phyloP scores from a whole-genome alignment of 2,797 vertebrate species.

The Ptychadena robeensis region DNA sequence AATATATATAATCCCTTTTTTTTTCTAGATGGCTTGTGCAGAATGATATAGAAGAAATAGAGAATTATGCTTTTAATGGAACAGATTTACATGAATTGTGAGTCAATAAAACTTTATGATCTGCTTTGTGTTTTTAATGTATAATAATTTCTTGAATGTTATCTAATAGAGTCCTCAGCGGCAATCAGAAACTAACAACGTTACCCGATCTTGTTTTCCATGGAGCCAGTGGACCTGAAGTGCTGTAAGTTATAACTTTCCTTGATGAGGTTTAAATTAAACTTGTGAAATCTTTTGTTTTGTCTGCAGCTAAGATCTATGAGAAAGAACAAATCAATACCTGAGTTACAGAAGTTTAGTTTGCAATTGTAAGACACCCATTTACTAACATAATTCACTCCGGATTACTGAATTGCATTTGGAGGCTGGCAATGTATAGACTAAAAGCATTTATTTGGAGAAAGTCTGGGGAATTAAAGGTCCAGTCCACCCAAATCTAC shows the following conservation, averaged over 20 bases:
- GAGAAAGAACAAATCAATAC: constrained; percentile 75
- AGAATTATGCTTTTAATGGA: constrained; percentile 79
- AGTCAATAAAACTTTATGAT: constrained; percentile 65
- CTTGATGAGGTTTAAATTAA: constrained; percentile 42
- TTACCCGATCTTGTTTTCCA: constrained; percentile 77
- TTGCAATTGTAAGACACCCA: constrained; percentile 10
- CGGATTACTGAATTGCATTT: not conserved
- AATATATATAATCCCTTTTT: not conserved
- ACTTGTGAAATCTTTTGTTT: constrained; percentile 66
- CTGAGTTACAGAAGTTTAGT: constrained; percentile 65
- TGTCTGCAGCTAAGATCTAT: constrained; percentile 73
- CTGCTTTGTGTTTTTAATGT: constrained; percentile 28
- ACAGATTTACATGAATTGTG: constrained; percentile 80
- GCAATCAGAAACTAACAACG: constrained; percentile 77
- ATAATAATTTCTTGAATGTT: constrained; percentile 55
- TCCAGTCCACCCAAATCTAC: not conserved
- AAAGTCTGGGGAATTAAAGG: not conserved
- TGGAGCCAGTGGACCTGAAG: constrained; percentile 75
- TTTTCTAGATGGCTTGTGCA: constrained; percentile 79
- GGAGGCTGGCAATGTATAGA: not conserved
- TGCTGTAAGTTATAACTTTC: constrained; percentile 76
- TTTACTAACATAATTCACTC: not conserved
- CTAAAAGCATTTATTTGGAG: not conserved
- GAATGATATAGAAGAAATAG: constrained; percentile 79
- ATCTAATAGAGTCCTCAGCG: constrained; percentile 77